Evolutionary conservation across 2,888 invertebrate species (phyloP).

Genomic region (Heliconius erato): DNA sequence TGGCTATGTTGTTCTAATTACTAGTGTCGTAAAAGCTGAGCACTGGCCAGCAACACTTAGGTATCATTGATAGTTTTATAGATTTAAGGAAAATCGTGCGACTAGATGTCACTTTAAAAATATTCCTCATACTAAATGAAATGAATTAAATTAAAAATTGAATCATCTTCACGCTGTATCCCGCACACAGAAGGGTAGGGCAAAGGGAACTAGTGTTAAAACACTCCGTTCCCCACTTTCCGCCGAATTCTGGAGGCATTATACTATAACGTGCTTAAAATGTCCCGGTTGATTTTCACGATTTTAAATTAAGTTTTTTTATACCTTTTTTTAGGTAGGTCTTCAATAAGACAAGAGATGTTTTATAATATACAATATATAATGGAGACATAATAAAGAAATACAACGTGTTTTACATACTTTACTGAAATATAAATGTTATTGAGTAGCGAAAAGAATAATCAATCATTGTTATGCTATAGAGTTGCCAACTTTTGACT

Average conservation of each 20-base stretch:
- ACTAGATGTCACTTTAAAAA: neutral
- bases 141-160: no score
- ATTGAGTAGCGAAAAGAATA: neutral
- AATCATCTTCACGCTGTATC: no score
- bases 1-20: constrained; percentile 63
- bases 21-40: constrained; percentile 63
- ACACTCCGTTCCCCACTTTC: no score
- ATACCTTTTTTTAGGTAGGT: no score
- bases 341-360: no score
- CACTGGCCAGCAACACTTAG: constrained; percentile 61
- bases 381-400: neutral
- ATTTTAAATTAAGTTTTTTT: neutral
- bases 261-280: neutral
- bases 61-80: constrained; percentile 10
- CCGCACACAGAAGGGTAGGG: no score
- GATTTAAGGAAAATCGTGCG: constrained; percentile 5
- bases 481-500: neutral
- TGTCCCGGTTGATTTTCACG: neutral
- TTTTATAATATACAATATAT: neutral
- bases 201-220: no score
- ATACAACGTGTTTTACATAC: no score
- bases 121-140: neutral
- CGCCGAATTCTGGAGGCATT: no score
- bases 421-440: neutral
- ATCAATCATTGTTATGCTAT: neutral